A percentile compares a stretch with the other conserved stretches of the same genome.
These are phyloP conservation scores for Propithecus deckenii DNA, from an alignment of 2,797 vertebrate species.

Conservation along the genomic window DNA sequence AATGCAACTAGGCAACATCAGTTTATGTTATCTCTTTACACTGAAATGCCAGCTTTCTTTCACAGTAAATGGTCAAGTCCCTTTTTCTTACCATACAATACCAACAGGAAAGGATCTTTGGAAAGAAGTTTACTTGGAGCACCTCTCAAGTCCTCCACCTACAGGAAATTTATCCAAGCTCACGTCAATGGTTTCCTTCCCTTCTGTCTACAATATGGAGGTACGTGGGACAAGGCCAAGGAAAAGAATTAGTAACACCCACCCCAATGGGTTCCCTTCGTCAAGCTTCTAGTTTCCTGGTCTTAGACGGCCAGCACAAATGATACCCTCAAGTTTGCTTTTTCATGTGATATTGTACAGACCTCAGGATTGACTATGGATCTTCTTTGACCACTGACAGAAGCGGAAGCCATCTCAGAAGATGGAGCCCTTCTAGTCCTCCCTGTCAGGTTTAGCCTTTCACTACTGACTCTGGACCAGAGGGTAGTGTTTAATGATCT, in stretches of 20 bases:
- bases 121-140: background rate
- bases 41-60: background rate
- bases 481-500: background rate
- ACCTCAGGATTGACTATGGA: background rate
- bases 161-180: background rate
- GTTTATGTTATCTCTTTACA: background rate
- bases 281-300: background rate
- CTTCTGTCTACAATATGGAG: background rate
- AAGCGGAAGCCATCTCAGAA: background rate
- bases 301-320: background rate
- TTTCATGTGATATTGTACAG: background rate
- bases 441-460: background rate
- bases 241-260: background rate
- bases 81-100: background rate
- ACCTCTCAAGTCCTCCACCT: background rate
- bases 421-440: background rate
- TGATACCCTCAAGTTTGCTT: fast-evolving
- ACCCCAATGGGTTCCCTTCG: background rate
- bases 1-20: fast-evolving
- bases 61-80: too few relatives aligned
- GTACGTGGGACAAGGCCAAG: background rate
- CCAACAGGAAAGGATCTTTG: background rate
- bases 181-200: background rate
- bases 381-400: background rate
- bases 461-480: background rate